Evolutionary conservation across 2,113 vertebrate genomes (phyloP).

Genomic region (Malurus cyaneus): DNA sequence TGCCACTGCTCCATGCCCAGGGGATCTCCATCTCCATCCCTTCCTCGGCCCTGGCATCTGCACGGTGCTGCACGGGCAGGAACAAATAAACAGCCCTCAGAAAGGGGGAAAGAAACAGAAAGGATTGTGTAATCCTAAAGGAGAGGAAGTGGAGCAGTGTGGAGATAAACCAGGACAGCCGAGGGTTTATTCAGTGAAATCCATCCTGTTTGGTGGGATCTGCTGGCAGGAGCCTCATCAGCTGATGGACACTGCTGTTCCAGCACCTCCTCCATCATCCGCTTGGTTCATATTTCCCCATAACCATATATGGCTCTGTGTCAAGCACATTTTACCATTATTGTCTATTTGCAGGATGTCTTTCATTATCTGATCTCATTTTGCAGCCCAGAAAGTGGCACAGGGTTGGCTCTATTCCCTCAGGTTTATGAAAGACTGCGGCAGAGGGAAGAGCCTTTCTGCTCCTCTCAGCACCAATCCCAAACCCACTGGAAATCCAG

Average conservation of each 20-base stretch:
- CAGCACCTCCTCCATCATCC: constrained; percentile 40
- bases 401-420: not conserved
- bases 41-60: accelerated
- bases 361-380: constrained; percentile 5
- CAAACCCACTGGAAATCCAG: accelerated
- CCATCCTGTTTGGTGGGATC: not conserved
- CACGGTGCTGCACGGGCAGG: accelerated
- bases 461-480: not conserved
- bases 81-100: not conserved
- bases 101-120: not conserved
- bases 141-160: not conserved
- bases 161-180: not conserved
- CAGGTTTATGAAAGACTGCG: not conserved
- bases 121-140: not conserved
- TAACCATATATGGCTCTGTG: constrained; percentile 17
- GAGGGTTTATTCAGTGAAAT: constrained; percentile 7
- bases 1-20: accelerated
- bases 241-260: constrained; percentile 46
- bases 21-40: accelerated
- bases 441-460: not conserved
- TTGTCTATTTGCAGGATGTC: constrained; percentile 16
- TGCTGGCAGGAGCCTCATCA: not conserved
- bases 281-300: not conserved
- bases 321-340: constrained; percentile 66
- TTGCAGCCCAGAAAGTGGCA: not conserved